Evolutionary conservation across 2,113 vertebrate species (phyloP).

Genomic region (Mixornis gularis): DNA sequence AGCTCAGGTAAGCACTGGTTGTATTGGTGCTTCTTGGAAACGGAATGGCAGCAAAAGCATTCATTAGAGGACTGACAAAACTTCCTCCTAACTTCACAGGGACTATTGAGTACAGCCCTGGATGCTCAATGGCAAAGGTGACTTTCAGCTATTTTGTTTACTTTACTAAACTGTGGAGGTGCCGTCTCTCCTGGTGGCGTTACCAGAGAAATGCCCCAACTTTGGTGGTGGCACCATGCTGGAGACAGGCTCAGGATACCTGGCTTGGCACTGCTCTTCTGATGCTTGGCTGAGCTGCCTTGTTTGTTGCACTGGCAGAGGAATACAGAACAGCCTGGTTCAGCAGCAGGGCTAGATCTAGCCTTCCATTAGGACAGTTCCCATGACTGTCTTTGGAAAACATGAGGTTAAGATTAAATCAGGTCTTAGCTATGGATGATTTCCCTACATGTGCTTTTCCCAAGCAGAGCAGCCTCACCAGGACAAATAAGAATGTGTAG

Average conservation of each 20-base stretch:
- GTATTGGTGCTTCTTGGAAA: neutral
- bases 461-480: neutral
- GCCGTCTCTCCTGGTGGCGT: neutral
- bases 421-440: neutral
- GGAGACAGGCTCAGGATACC: neutral
- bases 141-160: neutral
- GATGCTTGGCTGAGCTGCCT: neutral
- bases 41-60: neutral
- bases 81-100: neutral
- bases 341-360: neutral
- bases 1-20: fast-evolving
- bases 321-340: neutral
- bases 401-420: neutral
- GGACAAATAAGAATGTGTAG: neutral
- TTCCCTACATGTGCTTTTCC: neutral
- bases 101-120: neutral
- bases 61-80: neutral
- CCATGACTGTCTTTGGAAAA: neutral
- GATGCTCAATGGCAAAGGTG: neutral
- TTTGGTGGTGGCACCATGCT: neutral
- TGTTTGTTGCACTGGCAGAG: neutral
- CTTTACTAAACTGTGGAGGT: neutral
- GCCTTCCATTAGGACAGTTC: neutral
- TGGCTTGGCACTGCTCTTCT: neutral
- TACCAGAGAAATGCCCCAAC: neutral